Percentiles rank a stretch among this genome's conserved stretches.
Conservation (phyloP, 2,113 vertebrate species). For the Pollimyrus isidori region DNA sequence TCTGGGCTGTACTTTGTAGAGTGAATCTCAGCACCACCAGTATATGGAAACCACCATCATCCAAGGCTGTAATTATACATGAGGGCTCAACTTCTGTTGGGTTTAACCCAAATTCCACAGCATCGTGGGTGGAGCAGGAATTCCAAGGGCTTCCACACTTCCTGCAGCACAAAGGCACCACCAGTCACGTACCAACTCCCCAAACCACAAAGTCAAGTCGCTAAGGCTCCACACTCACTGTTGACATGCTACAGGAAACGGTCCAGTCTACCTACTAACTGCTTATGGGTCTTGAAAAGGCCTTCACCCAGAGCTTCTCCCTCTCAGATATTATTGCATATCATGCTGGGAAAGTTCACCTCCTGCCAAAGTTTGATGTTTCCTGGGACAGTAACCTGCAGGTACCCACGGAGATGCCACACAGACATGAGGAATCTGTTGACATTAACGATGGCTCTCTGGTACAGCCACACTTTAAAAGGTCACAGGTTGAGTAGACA, state of each 20-base stretch:
- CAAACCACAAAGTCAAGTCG: neutral
- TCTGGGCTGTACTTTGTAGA: neutral
- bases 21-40: neutral
- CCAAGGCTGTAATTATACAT: neutral
- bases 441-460: neutral
- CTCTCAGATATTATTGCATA: neutral
- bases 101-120: neutral
- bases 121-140: neutral
- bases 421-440: neutral
- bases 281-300: neutral
- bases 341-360: neutral
- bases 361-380: neutral
- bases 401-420: neutral
- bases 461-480: neutral
- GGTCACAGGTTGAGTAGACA: neutral
- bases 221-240: neutral
- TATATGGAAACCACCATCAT: neutral
- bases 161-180: neutral
- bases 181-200: neutral
- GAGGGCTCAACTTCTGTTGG: neutral
- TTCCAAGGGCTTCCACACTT: neutral
- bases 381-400: neutral
- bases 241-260: neutral
- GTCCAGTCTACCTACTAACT: neutral
- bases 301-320: neutral